These are phyloP conservation scores for Invenusta paracnida DNA, from an alignment of 2,888 invertebrate genomes.

Conservation along the genomic window DNA sequence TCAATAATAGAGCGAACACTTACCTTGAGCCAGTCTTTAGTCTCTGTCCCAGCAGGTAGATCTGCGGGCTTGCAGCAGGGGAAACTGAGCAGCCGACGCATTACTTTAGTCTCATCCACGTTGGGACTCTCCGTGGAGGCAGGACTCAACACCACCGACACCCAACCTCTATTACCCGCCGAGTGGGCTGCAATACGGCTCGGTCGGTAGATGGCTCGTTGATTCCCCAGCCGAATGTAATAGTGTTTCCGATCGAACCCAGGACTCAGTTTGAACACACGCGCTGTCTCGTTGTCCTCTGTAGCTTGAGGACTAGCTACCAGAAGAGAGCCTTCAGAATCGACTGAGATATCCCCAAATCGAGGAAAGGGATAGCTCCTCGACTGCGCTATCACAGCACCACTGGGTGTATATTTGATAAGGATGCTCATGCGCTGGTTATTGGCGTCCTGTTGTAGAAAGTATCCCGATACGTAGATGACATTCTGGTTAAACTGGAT, in stretches of 20 bases:
- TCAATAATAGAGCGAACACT: too few relatives aligned
- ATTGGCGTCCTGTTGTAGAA: neutral
- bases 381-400: neutral
- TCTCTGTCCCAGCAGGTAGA: neutral
- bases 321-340: neutral
- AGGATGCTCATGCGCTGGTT: neutral
- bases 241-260: neutral
- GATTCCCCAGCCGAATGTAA: neutral
- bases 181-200: neutral
- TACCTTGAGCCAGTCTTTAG: slow-evolving; percentile 10
- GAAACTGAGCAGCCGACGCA: neutral
- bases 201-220: neutral
- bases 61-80: slow-evolving; percentile 2
- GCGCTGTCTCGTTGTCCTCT: neutral
- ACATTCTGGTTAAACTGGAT: neutral
- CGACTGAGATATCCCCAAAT: neutral
- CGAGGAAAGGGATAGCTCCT: slow-evolving; percentile 8
- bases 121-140: neutral
- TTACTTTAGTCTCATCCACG: neutral
- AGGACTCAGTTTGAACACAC: neutral
- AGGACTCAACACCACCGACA: neutral
- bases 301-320: neutral
- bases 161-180: neutral
- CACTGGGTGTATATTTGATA: neutral
- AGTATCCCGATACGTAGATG: neutral